Evolutionary conservation across 2,797 vertebrate species (phyloP).

Genomic region (Pteropus rufus): DNA sequence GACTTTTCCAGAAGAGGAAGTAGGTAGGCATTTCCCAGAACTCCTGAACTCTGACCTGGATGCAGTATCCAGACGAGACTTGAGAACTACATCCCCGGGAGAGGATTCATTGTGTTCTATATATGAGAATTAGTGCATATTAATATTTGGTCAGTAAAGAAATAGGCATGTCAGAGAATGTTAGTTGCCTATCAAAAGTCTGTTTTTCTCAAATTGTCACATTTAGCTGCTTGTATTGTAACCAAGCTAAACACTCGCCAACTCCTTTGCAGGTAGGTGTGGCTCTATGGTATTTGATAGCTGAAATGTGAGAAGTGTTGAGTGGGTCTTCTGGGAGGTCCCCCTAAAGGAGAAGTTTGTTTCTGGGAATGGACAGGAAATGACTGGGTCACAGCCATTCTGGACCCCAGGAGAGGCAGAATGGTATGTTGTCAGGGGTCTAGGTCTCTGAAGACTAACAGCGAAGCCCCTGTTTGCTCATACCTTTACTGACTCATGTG

Average conservation of each 20-base stretch:
- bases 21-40: background rate
- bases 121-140: background rate
- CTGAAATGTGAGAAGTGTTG: background rate
- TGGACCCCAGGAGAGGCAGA: background rate
- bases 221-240: background rate
- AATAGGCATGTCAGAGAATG: background rate
- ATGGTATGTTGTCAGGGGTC: background rate
- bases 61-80: background rate
- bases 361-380: background rate
- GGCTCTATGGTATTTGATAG: background rate
- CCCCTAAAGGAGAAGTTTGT: background rate
- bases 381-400: background rate
- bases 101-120: background rate
- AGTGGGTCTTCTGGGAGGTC: background rate
- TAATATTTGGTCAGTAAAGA: background rate
- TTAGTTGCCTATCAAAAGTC: background rate
- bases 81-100: background rate
- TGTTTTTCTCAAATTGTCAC: background rate
- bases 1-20: background rate
- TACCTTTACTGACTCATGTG: background rate
- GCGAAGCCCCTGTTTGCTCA: background rate
- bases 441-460: background rate
- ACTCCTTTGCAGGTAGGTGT: background rate
- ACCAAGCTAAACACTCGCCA: background rate
- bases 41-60: background rate